Evolutionary conservation across 1,140 invertebrate species (phyloP), one percentile per base, ranked within the genome.

Genomic region (Rhyacophila brunnea): DNA sequence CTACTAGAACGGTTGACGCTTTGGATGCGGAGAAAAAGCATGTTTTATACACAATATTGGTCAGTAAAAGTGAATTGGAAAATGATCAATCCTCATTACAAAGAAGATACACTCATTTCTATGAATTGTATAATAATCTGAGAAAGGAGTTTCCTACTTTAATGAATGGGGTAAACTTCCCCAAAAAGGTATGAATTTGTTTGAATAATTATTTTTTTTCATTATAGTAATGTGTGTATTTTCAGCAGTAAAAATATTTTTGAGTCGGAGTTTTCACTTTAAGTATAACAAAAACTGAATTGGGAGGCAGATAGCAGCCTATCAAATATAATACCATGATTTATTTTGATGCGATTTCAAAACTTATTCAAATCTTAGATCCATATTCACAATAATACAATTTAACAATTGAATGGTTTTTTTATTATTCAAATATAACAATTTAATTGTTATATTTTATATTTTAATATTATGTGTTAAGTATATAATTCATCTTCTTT

Each of bases 41-140:
- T 72, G 84, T 87, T 10, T 75, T 83, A 1, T 87, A 87, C 58
- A 84, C 82, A 66, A 65, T 87, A 48, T 81, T 80, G 67, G 79
- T 84, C 3, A 71, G 78, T 40, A 83, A 81, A 62, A 77, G 83
- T 65, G 71, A 75, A 3, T 63, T 46, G 7, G 68, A 71, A 14
- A 73, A 75, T 59, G 85, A 87, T 3, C 85, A 86, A 14, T 84
- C 83, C 0, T 79, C 81, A 23, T 82, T 91, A 28, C 84, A 90
- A 66, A 75, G 87, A 57, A 77, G 90, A 64, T 92, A 91, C 66
- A 89, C 89, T 6, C 86, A 92, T 66, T 91, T 91, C 73, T 74
- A 87, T 13, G 81, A 82, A 50, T 74, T 91, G 2, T 89, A 86
- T 70, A 79, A 81, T 62, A 71, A 75, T 2, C 70, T 92, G 1